Evolutionary conservation across 2,797 vertebrate genomes (phyloP).

Genomic region (Sebastiscus albofasciatus): DNA sequence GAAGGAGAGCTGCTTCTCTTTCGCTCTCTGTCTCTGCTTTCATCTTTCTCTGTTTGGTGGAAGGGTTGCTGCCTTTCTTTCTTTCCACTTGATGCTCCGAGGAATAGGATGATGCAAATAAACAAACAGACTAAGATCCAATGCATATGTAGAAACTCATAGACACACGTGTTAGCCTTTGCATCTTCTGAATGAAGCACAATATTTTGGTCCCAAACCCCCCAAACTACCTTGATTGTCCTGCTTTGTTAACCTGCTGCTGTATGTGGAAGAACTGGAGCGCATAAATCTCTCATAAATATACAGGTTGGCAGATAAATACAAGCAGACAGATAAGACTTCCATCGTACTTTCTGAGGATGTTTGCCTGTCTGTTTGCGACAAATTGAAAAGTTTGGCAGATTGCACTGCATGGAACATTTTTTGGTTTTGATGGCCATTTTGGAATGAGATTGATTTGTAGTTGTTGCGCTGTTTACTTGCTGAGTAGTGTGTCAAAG

Average conservation of each 20-base stretch:
- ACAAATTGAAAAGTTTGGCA: slow-evolving; percentile 27
- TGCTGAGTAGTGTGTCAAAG: too few relatives aligned
- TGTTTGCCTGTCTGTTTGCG: slow-evolving; percentile 22
- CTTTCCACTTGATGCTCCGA: background rate
- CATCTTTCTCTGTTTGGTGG: background rate
- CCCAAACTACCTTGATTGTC: background rate
- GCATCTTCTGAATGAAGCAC: background rate
- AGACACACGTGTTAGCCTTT: background rate
- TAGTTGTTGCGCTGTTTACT: too few relatives aligned
- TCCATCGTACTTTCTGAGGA: slow-evolving; percentile 33
- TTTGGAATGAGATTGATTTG: too few relatives aligned
- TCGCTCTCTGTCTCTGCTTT: background rate
- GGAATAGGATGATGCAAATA: slow-evolving; percentile 5
- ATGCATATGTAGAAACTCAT: background rate
- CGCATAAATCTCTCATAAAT: slow-evolving; percentile 24
- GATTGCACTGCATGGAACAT: background rate
- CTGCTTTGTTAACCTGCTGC: slow-evolving; percentile 16
- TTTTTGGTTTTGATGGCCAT: slow-evolving; percentile 15
- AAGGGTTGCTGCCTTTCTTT: background rate
- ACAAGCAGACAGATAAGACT: slow-evolving; percentile 29
- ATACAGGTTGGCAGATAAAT: slow-evolving; percentile 29
- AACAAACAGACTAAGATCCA: background rate
- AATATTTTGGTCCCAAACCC: background rate
- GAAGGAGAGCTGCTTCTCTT: slow-evolving; percentile 29
- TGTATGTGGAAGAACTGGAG: background rate